Base-by-base conservation (phyloP, 2,113 vertebrate species). In the Melanocharis versteri region DNA sequence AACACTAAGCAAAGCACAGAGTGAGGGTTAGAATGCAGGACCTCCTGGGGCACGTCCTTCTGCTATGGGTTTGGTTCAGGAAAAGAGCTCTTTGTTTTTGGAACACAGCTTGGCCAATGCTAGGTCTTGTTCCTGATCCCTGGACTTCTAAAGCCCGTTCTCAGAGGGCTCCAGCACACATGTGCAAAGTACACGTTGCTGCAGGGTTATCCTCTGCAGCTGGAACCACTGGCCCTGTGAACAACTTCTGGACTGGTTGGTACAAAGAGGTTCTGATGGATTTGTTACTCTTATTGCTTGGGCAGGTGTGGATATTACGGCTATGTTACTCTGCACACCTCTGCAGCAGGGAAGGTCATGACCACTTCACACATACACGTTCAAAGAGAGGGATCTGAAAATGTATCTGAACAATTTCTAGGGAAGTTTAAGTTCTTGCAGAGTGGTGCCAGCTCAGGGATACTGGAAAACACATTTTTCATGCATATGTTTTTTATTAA, bases 401-500 rank as follows among this genome's bases (percentile, higher is more conserved):
- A 80, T 3, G 2, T 51, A 37, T 58, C 62, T 57, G 44, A 92
- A 65, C 15, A 44, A 66, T 56, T 92, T 94, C 68, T 86, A 69
- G 69, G 56, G 76, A 90, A 89, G 60, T 88, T 81, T 77, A 81
- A 87, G 68, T 56, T 89, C 56, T 83, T 62, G 26, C 64, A 87
- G 68, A 93, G 47, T 4, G 31, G 47, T 92, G 60, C 86, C 85
- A 92, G 60, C 64, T 77, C 85, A 57, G 72, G 60, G 70, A 82
- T 71, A 83, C 88, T 82, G 88, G 64, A 94, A 94, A 90, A 92
- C 68, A 96, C 56, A 28, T 94, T 94, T 92, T 87, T 90, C 39
- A 60, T 83, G 64, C 86, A 79, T 31, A 76, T 84, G 94, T 33
- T 96, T 95, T 90, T 73, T 66, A 96, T 95, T 96, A 96, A 93